phyloP scores from a whole-genome alignment of 2,113 vertebrate species.

The Pedetes capensis region DNA sequence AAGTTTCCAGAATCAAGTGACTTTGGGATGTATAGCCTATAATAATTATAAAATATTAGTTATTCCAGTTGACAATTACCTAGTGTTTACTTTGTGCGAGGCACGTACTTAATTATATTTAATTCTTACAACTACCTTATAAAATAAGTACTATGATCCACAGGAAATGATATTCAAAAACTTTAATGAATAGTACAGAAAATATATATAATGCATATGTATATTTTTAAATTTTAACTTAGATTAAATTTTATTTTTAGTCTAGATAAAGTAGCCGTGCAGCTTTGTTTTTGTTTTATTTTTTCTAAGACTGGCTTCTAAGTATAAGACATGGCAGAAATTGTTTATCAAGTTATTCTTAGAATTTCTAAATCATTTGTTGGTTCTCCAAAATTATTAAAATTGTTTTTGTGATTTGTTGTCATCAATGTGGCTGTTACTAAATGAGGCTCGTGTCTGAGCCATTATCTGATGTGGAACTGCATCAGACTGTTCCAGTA shows the following conservation, averaged over 20 bases:
- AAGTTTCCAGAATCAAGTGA: neutral
- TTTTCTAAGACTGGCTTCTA: neutral
- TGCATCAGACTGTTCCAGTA: neutral
- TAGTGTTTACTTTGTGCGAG: neutral
- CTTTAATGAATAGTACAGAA: neutral
- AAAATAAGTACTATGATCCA: neutral
- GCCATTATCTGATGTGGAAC: neutral
- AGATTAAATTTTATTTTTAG: neutral
- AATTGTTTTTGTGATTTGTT: neutral
- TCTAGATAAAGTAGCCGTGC: neutral
- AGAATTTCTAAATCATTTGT: neutral
- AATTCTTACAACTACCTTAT: neutral
- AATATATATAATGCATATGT: neutral
- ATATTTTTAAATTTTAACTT: neutral
- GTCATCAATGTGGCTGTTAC: neutral
- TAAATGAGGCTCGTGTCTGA: neutral
- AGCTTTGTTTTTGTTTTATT: slow-evolving; percentile 17
- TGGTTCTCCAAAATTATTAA: neutral
- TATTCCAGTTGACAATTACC: neutral
- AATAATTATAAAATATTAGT: neutral
- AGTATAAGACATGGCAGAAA: neutral
- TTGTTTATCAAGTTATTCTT: neutral
- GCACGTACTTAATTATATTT: neutral
- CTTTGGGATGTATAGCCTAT: neutral
- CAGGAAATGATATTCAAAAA: neutral